Evolutionary conservation across 2,888 invertebrate genomes (phyloP).

Genomic region (Pachymerium ferrugineum): DNA sequence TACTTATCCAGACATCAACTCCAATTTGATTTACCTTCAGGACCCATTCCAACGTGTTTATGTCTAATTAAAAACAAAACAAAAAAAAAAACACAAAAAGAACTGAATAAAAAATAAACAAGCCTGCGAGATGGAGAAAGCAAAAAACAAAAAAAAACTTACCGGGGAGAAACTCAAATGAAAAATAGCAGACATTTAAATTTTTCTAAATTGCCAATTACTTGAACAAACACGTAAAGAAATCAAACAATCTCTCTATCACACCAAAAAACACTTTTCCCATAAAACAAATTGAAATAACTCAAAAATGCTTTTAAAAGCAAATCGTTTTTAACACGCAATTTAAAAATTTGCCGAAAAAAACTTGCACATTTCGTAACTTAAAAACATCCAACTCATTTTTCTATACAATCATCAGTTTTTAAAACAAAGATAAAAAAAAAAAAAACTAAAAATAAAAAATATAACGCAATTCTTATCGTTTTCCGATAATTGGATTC

Average conservation of each 20-base stretch:
- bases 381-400: neutral
- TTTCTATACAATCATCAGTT: neutral
- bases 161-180: no score
- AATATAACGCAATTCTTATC: neutral
- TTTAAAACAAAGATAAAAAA: neutral
- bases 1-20: neutral
- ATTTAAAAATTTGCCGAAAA: neutral
- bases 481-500: slow-evolving; percentile 17
- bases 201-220: no score
- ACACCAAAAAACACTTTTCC: neutral
- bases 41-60: neutral
- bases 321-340: no score
- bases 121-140: no score
- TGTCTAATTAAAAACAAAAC: neutral
- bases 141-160: no score
- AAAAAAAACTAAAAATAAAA: neutral
- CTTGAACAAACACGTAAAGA: no score
- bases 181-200: no score
- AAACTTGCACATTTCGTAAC: neutral
- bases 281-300: neutral
- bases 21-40: no score
- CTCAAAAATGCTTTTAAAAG: no score
- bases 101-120: no score
- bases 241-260: no score
- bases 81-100: neutral